A percentile compares a stretch with the other conserved stretches of the same genome.
Evolutionary conservation across 2,888 invertebrate species (phyloP).

Genomic region (Sphaerophoria taeniata): DNA sequence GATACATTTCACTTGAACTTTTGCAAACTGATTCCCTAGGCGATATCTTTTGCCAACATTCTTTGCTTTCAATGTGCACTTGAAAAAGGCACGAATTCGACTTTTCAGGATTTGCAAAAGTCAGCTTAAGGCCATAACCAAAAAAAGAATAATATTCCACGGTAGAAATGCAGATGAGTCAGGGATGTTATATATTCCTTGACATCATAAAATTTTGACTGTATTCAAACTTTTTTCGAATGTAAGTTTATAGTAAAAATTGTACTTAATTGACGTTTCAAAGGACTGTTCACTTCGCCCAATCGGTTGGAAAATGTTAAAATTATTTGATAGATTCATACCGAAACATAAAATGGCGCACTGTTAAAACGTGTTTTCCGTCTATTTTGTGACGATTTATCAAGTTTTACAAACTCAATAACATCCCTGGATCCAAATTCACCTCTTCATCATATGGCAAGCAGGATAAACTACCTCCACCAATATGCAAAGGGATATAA

Average conservation of each 20-base stretch:
- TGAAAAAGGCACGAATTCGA: slow-evolving; percentile 2
- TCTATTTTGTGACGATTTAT: too few species aligned
- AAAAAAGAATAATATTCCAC: slow-evolving; percentile 42
- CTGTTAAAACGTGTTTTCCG: too few species aligned
- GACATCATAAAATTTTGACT: too few species aligned
- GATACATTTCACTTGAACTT: slow-evolving; percentile 5
- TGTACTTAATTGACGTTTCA: too few species aligned
- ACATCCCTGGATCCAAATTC: slow-evolving; percentile 1
- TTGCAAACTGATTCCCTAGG: slow-evolving; percentile 7
- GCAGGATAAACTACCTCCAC: background rate
- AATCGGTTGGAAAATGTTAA: too few species aligned
- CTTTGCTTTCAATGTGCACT: slow-evolving; percentile 39
- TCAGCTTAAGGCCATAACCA: slow-evolving; percentile 58
- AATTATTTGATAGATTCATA: too few species aligned
- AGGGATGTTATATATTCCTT: slow-evolving; percentile 14
- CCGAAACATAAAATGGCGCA: too few species aligned
- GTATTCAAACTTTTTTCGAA: too few species aligned
- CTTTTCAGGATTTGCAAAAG: slow-evolving; percentile 40
- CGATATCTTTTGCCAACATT: slow-evolving; percentile 49
- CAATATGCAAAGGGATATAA: background rate
- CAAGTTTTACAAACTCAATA: background rate
- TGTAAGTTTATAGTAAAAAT: too few species aligned
- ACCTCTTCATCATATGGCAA: background rate
- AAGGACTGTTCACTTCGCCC: too few species aligned
- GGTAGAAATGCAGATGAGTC: background rate